Conservation (phyloP, 2,888 invertebrate species). For the Stenichneumon culpator region DNA sequence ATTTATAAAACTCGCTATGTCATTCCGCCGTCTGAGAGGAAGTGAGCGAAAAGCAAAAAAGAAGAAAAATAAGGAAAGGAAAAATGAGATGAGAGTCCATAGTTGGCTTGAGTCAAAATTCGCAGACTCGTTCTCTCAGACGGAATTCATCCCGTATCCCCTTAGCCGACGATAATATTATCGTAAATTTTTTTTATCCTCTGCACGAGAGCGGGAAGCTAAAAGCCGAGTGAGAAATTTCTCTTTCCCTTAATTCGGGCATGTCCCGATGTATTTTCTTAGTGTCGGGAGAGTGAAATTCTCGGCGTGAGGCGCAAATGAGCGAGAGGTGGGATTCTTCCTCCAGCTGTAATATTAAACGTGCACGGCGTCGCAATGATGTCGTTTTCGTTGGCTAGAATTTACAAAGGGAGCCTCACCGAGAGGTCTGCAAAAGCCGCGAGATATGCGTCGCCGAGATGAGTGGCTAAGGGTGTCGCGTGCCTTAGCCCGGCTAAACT, state of each 20-base stretch:
- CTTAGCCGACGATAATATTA: constrained; percentile 35
- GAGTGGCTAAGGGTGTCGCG: constrained; percentile 71
- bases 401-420: constrained; percentile 55
- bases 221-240: constrained; percentile 12
- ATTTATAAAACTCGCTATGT: constrained; percentile 66
- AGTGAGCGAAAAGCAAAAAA: constrained; percentile 42
- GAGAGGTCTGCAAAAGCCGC: constrained; percentile 43
- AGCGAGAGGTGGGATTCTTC: neutral
- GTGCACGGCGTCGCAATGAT: constrained; percentile 39
- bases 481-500: constrained; percentile 52
- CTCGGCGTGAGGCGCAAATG: neutral
- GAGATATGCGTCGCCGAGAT: constrained; percentile 48
- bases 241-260: neutral
- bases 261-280: neutral
- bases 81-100: constrained; percentile 54
- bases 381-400: constrained; percentile 64
- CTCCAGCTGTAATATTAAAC: constrained; percentile 31
- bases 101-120: constrained; percentile 53
- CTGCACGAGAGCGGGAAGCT: neutral
- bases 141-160: constrained; percentile 20
- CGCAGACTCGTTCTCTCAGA: constrained; percentile 17
- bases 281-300: constrained; percentile 9
- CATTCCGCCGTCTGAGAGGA: constrained; percentile 61
- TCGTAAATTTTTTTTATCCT: constrained; percentile 51
- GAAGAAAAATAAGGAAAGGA: constrained; percentile 48